phyloP scores from a whole-genome alignment of 2,113 vertebrate species.

The Panthera leo region DNA sequence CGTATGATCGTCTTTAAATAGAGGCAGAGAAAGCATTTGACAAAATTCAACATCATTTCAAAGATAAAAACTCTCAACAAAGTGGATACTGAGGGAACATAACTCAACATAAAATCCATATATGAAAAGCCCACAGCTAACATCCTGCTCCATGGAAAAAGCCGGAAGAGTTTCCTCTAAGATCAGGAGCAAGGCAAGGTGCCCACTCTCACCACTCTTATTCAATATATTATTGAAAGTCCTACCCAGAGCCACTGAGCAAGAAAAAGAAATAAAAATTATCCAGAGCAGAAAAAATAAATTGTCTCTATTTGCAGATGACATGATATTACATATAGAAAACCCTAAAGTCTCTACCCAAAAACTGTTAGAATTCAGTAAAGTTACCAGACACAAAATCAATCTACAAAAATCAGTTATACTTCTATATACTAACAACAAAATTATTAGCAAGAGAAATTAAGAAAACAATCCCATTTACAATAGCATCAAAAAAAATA shows the following conservation, averaged over 20 bases:
- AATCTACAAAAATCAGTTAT: not conserved
- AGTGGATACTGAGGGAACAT: not conserved
- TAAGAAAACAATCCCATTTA: not conserved
- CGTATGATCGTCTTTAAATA: not conserved
- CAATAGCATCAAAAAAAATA: not conserved
- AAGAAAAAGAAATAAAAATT: not conserved
- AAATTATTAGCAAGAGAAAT: not conserved
- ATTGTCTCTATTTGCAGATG: not conserved
- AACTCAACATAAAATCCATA: not conserved
- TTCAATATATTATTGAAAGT: not conserved
- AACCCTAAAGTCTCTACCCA: not conserved
- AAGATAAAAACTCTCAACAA: not conserved
- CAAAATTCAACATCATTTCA: not conserved
- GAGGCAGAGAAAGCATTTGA: not conserved
- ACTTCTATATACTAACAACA: not conserved
- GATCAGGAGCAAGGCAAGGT: not conserved
- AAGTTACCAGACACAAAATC: not conserved
- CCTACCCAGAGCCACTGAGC: not conserved
- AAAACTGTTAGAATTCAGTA: not conserved
- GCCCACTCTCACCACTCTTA: not conserved
- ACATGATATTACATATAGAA: not conserved
- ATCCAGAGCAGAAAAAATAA: not conserved
- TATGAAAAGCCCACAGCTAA: not conserved
- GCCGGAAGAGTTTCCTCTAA: not conserved
- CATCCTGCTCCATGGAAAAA: not conserved